These are phyloP conservation scores for Etheostoma perlongum DNA, from an alignment of 2,797 vertebrate genomes.

Conservation along the genomic window DNA sequence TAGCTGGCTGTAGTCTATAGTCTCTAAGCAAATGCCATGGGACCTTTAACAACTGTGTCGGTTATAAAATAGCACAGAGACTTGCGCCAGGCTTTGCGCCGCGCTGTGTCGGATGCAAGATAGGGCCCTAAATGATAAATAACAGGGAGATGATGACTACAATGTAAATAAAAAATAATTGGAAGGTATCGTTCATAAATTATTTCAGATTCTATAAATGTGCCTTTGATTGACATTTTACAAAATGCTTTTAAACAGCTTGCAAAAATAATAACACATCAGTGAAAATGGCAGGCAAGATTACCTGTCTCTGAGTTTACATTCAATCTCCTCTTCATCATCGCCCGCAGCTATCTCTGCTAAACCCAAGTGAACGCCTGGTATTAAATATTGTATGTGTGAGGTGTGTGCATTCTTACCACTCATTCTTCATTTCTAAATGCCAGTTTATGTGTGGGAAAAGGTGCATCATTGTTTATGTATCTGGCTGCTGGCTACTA, in stretches of 20 bases:
- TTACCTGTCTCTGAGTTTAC: too few relatives aligned
- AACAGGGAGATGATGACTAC: too few relatives aligned
- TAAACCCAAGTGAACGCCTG: neutral
- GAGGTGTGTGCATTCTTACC: neutral
- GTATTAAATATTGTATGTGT: neutral
- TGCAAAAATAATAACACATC: neutral
- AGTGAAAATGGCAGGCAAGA: too few relatives aligned
- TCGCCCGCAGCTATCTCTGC: neutral
- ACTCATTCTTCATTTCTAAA: neutral
- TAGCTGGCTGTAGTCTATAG: too few relatives aligned
- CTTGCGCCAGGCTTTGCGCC: too few relatives aligned
- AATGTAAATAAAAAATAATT: too few relatives aligned
- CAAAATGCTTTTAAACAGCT: neutral
- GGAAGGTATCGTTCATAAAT: neutral
- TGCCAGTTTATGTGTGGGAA: neutral
- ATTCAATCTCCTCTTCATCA: too few relatives aligned
- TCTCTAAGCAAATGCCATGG: too few relatives aligned
- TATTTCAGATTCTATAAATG: neutral
- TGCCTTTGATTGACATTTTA: slow-evolving; percentile 1
- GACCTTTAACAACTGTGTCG: too few relatives aligned
- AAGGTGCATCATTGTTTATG: neutral
- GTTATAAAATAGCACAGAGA: too few relatives aligned
- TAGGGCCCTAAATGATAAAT: too few relatives aligned
- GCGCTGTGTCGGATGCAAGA: too few relatives aligned
- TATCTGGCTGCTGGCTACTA: neutral